Conservation (phyloP, 2,888 invertebrate genomes). For the Eucriotettix oculatus region DNA sequence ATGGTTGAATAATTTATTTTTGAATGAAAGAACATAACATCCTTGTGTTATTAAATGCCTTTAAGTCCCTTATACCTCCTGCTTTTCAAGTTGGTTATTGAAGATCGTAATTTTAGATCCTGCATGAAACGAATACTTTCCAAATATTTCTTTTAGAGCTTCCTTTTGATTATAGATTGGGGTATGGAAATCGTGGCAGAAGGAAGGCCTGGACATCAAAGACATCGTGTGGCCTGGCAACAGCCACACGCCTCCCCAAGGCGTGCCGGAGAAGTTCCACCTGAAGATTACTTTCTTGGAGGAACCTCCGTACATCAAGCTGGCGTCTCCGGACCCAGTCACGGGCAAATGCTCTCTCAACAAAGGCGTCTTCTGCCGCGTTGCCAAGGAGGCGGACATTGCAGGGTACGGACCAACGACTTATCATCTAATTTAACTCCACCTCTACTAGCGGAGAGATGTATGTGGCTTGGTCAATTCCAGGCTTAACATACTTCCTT, state of each 20-base stretch:
- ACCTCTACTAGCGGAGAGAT: no score
- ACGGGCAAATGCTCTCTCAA: slow-evolving; percentile 81
- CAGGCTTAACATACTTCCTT: no score
- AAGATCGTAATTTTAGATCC: no score
- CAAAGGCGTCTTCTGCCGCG: slow-evolving; percentile 72
- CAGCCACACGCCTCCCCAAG: slow-evolving; percentile 87
- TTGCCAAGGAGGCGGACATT: slow-evolving; percentile 64
- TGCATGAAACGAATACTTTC: no score
- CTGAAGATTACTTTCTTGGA: slow-evolving; percentile 85
- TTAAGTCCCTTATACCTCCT: no score
- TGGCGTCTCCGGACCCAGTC: slow-evolving; percentile 82
- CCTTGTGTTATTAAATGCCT: no score
- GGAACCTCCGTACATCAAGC: slow-evolving; percentile 90
- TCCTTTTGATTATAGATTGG: slow-evolving; percentile 49
- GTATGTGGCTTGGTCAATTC: no score
- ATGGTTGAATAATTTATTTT: no score
- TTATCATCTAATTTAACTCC: no score
- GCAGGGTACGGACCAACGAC: slow-evolving; percentile 39
- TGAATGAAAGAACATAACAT: no score
- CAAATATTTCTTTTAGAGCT: background rate
- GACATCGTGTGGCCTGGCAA: slow-evolving; percentile 98
- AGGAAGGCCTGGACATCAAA: slow-evolving; percentile 78
- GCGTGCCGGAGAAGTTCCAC: slow-evolving; percentile 95
- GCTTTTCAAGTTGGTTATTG: no score
- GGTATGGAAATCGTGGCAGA: slow-evolving; percentile 83